Evolutionary conservation across 2,113 vertebrate species (phyloP).

Genomic region (Thymallus thymallus): DNA sequence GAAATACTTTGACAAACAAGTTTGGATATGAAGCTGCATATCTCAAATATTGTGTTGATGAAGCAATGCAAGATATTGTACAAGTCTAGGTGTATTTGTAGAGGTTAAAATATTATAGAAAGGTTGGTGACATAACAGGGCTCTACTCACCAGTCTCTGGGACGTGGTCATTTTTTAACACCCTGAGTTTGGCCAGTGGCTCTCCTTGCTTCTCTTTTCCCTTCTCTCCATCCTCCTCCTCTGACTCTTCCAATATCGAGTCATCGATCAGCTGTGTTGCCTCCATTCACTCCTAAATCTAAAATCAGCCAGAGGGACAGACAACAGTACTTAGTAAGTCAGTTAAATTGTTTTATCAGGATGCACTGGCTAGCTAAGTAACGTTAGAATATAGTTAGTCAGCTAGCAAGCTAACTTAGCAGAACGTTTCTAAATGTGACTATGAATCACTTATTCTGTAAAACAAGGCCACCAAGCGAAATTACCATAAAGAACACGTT

Average conservation of each 20-base stretch:
- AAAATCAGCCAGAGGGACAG: background rate
- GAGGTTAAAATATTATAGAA: background rate
- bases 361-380: background rate
- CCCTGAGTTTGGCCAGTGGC: slow-evolving; percentile 67
- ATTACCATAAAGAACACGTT: too few species aligned
- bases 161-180: slow-evolving; percentile 71
- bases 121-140: too few species aligned
- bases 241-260: slow-evolving; percentile 61
- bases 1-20: background rate
- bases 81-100: too few species aligned
- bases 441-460: too few species aligned
- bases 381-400: background rate
- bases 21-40: background rate
- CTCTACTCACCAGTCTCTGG: slow-evolving; percentile 66
- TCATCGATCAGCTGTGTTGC: slow-evolving; percentile 71
- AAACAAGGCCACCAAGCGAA: too few species aligned
- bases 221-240: slow-evolving; percentile 43
- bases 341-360: background rate
- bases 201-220: slow-evolving; percentile 16
- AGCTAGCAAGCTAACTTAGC: background rate
- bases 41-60: background rate
- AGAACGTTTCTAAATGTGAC: too few species aligned
- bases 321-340: background rate
- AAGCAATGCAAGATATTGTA: too few species aligned
- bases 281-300: slow-evolving; percentile 63